A percentile compares a stretch with the other conserved stretches of the same genome.
Evolutionary conservation across 2,113 vertebrate genomes (phyloP).

Genomic region (Trichechus manatus): DNA sequence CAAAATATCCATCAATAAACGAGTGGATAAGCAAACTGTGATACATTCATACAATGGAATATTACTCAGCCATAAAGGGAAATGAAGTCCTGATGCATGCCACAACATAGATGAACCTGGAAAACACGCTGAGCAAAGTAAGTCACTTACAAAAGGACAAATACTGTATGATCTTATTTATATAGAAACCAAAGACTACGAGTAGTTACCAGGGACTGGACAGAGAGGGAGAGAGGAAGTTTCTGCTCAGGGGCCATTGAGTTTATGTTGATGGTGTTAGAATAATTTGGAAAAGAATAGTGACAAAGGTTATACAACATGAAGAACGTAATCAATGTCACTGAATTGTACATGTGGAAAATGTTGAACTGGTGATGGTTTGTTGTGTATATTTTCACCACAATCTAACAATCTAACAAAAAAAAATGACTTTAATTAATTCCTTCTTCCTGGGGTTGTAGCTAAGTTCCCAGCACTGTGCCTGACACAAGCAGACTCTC

Average conservation of each 20-base stretch:
- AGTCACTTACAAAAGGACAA: background rate
- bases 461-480: background rate
- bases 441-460: background rate
- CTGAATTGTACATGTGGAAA: background rate
- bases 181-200: background rate
- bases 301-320: background rate
- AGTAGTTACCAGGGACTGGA: background rate
- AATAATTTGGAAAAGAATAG: background rate
- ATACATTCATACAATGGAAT: background rate
- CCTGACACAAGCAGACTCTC: background rate
- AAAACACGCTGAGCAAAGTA: background rate
- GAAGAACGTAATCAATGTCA: background rate
- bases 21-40: background rate
- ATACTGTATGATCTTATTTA: background rate
- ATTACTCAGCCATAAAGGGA: background rate
- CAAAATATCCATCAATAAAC: background rate
- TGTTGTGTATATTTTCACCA: background rate
- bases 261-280: background rate
- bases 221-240: background rate
- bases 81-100: background rate
- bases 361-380: background rate
- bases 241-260: background rate
- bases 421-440: background rate
- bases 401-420: too few relatives aligned
- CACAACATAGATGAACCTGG: background rate